These are phyloP conservation scores for Carassius gibelio DNA, from an alignment of 2,113 vertebrate species.

Conservation along the genomic window DNA sequence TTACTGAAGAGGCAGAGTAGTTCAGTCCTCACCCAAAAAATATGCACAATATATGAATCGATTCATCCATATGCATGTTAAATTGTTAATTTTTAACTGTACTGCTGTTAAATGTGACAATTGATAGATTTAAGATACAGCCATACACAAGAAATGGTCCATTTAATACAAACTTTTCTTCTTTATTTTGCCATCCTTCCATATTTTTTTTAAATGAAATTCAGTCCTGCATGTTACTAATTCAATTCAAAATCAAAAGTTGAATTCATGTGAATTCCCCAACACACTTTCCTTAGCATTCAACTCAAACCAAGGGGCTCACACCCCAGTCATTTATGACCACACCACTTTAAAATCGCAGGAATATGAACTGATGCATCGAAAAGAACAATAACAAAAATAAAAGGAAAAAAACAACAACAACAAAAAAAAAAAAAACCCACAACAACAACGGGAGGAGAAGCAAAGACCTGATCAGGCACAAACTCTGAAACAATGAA, in stretches of 20 bases:
- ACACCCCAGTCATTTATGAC: constrained; percentile 20
- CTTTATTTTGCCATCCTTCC: constrained; percentile 60
- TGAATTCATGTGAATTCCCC: constrained; percentile 54
- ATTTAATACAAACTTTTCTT: constrained; percentile 51
- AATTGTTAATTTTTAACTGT: background rate
- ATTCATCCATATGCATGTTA: background rate
- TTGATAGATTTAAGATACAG: background rate
- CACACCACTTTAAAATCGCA: constrained; percentile 31
- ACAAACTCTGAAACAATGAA: constrained; percentile 51
- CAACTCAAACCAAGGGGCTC: constrained; percentile 3
- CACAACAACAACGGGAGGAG: background rate
- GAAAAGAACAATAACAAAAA: constrained; percentile 31
- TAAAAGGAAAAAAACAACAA: background rate
- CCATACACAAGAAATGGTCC: constrained; percentile 17
- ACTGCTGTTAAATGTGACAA: background rate
- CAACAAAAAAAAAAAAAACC: background rate
- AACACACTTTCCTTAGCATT: constrained; percentile 45
- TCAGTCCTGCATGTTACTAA: constrained; percentile 56
- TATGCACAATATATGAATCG: background rate
- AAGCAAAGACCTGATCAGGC: constrained; percentile 54
- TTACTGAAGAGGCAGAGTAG: background rate
- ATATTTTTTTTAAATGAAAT: constrained; percentile 56
- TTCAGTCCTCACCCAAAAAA: background rate
- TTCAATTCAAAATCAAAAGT: constrained; percentile 59
- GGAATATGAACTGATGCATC: constrained; percentile 42